phyloP scores from a whole-genome alignment of 2,888 invertebrate genomes.

The Hirtodrosophila alboralis region DNA sequence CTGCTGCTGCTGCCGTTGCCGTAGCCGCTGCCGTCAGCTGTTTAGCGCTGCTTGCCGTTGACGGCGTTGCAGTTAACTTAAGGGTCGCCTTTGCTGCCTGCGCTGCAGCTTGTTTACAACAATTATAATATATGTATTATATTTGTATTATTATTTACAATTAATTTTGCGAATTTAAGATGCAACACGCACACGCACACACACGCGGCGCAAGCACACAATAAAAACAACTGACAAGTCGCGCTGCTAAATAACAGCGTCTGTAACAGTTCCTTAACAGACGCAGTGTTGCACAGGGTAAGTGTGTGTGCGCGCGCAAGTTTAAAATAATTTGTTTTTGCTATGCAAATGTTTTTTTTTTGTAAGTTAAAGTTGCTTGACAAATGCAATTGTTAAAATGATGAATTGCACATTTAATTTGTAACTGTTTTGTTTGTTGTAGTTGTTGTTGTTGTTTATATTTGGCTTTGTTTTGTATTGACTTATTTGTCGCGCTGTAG shows the following conservation, averaged over 20 bases:
- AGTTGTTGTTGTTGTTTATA: conserved; percentile 6
- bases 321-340: conserved; percentile 36
- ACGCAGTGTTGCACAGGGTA: conserved; percentile 45
- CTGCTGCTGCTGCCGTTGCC: conserved; percentile 11
- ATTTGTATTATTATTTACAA: conserved; percentile 36
- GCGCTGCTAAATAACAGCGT: conserved; percentile 55
- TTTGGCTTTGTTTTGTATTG: conserved; percentile 45
- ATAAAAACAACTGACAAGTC: conserved; percentile 59
- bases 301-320: conserved; percentile 32
- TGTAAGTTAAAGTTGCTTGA: conserved; percentile 8
- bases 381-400: conserved; percentile 11
- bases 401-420: conserved; percentile 22
- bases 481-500: conserved; percentile 61
- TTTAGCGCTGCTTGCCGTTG: conserved; percentile 39
- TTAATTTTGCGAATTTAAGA: conserved; percentile 30
- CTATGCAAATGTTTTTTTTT: conserved; percentile 22
- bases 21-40: conserved; percentile 53
- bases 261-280: conserved; percentile 43
- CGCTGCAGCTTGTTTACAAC: conserved; percentile 22
- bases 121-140: background rate
- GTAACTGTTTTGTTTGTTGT: conserved; percentile 42
- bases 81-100: conserved; percentile 22
- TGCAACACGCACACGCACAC: conserved; percentile 58
- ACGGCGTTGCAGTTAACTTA: conserved; percentile 22
- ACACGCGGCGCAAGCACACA: conserved; percentile 59